Percentiles rank a stretch among this genome's conserved stretches.
phyloP scores from a whole-genome alignment of 2,113 vertebrate species.

The Terrapene triunguis region DNA sequence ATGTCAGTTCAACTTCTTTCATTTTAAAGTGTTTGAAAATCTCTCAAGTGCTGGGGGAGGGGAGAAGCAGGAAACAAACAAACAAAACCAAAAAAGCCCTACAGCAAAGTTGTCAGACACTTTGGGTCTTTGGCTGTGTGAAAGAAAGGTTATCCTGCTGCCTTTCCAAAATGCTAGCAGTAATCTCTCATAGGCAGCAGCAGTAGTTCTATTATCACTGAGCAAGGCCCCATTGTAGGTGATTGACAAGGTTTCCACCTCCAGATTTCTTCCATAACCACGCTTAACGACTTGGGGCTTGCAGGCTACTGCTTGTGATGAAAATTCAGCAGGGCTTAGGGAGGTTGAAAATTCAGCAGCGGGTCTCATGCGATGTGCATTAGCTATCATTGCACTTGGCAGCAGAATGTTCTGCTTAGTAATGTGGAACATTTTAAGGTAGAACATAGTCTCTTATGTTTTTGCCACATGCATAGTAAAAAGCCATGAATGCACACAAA shows the following conservation, averaged over 20 bases:
- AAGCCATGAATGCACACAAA: background rate
- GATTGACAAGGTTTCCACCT: conserved; percentile 62
- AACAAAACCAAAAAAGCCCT: background rate
- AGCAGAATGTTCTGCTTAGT: conserved; percentile 24
- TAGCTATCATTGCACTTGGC: background rate
- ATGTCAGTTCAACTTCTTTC: conserved; percentile 20
- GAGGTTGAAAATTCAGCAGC: conserved; percentile 34
- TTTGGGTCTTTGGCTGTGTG: conserved; percentile 33
- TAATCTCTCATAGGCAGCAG: conserved; percentile 45
- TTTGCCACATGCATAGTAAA: background rate
- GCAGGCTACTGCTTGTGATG: background rate
- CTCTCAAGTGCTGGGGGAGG: conserved; percentile 14
- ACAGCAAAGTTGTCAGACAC: conserved; percentile 42
- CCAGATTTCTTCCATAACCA: conserved; percentile 43
- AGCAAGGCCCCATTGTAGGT: conserved; percentile 41
- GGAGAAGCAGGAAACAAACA: background rate
- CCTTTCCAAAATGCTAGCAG: conserved; percentile 54
- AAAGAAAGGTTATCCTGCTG: conserved; percentile 54
- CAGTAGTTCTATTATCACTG: conserved; percentile 57
- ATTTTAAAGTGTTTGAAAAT: conserved; percentile 56
- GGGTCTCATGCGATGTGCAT: background rate
- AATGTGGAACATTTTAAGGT: conserved; percentile 14
- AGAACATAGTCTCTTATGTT: background rate
- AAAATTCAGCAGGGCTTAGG: conserved; percentile 39
- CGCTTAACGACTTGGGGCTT: conserved; percentile 52